Evolutionary conservation across 2,888 invertebrate species (phyloP).

Genomic region (Slavum lentiscoides): DNA sequence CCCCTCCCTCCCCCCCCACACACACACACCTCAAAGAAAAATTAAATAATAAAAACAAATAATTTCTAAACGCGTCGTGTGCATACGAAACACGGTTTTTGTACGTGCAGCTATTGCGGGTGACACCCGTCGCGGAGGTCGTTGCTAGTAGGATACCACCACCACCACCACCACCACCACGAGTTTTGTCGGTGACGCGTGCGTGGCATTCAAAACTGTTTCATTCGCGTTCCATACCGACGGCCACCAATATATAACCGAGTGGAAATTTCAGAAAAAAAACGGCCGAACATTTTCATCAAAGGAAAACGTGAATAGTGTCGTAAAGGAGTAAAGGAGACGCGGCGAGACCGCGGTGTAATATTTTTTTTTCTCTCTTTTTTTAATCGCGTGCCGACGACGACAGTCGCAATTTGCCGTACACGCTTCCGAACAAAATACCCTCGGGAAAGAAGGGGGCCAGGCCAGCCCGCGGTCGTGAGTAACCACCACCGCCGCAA

Average conservation of each 20-base stretch:
- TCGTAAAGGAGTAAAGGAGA: no score
- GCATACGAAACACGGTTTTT: slow-evolving; percentile 32
- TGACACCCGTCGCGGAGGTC: slow-evolving; percentile 27
- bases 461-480: no score
- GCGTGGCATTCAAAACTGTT: slow-evolving; percentile 24
- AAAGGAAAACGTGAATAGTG: neutral
- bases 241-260: neutral
- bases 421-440: slow-evolving; percentile 1
- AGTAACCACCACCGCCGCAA: no score
- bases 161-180: neutral
- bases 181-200: neutral
- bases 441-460: neutral
- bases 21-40: neutral
- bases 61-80: neutral
- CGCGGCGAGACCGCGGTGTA: no score
- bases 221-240: neutral
- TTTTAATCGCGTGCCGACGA: neutral
- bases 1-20: no score
- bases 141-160: neutral
- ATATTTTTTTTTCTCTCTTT: slow-evolving; percentile 13
- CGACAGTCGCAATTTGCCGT: neutral
- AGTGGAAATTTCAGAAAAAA: neutral
- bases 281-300: neutral
- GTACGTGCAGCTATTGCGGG: slow-evolving; percentile 43
- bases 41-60: neutral